Evolutionary conservation across 2,888 invertebrate genomes (phyloP), one percentile per base, ranked within the genome.

Genomic region (Cordylochernes scorpioides): DNA sequence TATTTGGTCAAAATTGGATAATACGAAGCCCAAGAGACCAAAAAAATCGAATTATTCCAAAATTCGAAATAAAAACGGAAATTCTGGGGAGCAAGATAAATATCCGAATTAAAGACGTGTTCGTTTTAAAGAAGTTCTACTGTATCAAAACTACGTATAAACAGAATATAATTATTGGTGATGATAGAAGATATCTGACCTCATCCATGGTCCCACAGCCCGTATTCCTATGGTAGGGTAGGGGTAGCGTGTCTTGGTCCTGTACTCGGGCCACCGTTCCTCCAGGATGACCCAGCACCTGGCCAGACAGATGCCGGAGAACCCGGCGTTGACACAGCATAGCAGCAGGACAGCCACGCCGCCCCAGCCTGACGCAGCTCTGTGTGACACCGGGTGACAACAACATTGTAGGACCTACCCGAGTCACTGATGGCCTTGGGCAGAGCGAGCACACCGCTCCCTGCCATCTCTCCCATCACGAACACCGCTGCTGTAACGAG

Each of bases 151-250:
- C n/a, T n/a, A n/a, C n/a, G n/a, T n/a, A n/a, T n/a, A n/a, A n/a
- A n/a, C n/a, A n/a, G n/a, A n/a, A n/a, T n/a, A n/a, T n/a, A n/a
- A n/a, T n/a, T n/a, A n/a, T n/a, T n/a, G n/a, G n/a, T n/a, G n/a
- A n/a, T n/a, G n/a, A n/a, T n/a, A n/a, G n/a, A n/a, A n/a, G n/a
- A n/a, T n/a, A n/a, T n/a, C 15, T 24, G 27, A 32, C 32, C 32
- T 39, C 36, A 36, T 39, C 22, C 27, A 34, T 3, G 16, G 19
- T 7, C 82, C 82, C 42, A 67, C 70, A 0, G 74, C 69, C 25
- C 74, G 52, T 47, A 77, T 71, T 0, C 72, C 75, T 13, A 82
- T 63, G 1, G 78, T 74, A 1, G 77, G 71, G 47, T 80, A 74
- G 0, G 82, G 80, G 48, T 69, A 71, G 38, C 78, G 69, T 36